A percentile compares a stretch with the other conserved stretches of the same genome.
phyloP scores from a whole-genome alignment of 2,113 vertebrate genomes.

The Nothoprocta perdicaria region DNA sequence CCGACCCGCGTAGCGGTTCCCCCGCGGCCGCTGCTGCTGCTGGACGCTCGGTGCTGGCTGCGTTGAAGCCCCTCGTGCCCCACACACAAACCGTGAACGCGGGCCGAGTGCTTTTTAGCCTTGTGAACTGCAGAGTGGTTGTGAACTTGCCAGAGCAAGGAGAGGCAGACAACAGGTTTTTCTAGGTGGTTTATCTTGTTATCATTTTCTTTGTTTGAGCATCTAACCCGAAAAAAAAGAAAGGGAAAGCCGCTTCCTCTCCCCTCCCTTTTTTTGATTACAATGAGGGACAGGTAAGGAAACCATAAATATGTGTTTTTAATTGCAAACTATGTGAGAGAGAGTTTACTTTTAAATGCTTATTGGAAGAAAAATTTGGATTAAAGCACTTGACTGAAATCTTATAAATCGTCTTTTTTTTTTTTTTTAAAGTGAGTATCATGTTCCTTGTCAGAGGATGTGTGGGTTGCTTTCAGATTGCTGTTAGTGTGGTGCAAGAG shows the following conservation, averaged over 20 bases:
- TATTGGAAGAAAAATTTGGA: neutral
- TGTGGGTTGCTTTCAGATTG: neutral
- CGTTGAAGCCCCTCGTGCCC: neutral
- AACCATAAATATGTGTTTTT: neutral
- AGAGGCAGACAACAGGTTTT: conserved; percentile 27
- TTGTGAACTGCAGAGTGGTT: neutral
- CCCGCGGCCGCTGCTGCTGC: neutral
- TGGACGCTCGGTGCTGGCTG: neutral
- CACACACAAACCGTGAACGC: neutral
- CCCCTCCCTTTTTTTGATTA: neutral
- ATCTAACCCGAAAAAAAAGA: neutral
- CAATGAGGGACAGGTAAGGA: neutral
- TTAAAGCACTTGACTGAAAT: neutral
- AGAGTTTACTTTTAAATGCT: neutral
- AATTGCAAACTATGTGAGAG: neutral
- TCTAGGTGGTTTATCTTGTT: conserved; percentile 50
- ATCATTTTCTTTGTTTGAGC: conserved; percentile 35
- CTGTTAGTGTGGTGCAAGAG: neutral
- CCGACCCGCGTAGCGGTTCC: neutral
- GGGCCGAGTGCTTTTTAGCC: neutral
- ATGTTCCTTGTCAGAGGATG: neutral
- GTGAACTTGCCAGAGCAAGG: neutral
- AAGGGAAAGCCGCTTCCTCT: neutral
- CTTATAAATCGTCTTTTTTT: neutral
- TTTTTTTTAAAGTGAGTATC: neutral